Evolutionary conservation across 1,140 invertebrate species (phyloP).

Genomic region (Sinonovacula constricta): DNA sequence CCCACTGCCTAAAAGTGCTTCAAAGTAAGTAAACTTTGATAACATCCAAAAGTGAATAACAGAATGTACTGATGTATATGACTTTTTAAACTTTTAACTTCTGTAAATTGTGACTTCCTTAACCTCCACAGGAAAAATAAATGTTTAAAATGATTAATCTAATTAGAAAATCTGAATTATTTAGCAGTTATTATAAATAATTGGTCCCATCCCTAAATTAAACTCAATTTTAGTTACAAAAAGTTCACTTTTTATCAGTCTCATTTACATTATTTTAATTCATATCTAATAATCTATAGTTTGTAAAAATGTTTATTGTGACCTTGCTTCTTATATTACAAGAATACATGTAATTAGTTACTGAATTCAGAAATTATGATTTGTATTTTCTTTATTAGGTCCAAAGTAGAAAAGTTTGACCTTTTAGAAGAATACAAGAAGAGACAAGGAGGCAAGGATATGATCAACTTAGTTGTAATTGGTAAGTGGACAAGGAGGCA

Average conservation of each 20-base stretch:
- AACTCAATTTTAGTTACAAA: background rate
- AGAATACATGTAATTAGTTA: background rate
- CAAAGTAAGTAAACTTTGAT: slow-evolving; percentile 55
- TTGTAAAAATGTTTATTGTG: background rate
- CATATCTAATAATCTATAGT: background rate
- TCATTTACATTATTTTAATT: background rate
- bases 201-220: no score
- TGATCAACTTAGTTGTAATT: slow-evolving; percentile 96
- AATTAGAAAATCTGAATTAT: no score
- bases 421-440: slow-evolving; percentile 83
- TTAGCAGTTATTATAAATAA: no score
- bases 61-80: background rate
- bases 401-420: slow-evolving; percentile 79
- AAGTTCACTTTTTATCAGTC: background rate
- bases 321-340: background rate
- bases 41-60: background rate
- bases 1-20: slow-evolving; percentile 58
- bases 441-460: slow-evolving; percentile 89
- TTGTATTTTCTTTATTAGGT: slow-evolving; percentile 56
- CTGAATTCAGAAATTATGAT: background rate
- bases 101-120: background rate
- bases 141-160: background rate
- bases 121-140: background rate
- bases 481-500: slow-evolving; percentile 79
- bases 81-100: background rate